Evolutionary conservation across 2,113 vertebrate species (phyloP).

Genomic region (Dicrurus megarhynchus): DNA sequence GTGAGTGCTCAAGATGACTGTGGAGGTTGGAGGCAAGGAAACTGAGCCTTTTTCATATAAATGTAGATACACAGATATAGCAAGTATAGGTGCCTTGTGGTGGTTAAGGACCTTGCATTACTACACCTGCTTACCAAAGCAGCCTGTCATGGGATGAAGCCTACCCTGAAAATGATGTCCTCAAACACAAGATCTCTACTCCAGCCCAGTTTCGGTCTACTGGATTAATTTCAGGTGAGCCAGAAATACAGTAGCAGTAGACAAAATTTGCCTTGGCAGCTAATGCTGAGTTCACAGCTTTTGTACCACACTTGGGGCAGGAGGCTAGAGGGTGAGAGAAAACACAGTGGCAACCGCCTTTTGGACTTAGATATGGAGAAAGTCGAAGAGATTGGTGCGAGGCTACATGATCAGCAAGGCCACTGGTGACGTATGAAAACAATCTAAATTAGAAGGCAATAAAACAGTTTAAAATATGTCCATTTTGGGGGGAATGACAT

Average conservation of each 20-base stretch:
- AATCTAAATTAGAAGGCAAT: background rate
- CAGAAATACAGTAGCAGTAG: background rate
- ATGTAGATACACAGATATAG: background rate
- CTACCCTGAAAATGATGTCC: background rate
- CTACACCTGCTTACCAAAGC: background rate
- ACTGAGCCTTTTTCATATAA: background rate
- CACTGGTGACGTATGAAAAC: background rate
- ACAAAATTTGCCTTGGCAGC: background rate
- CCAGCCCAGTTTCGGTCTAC: background rate
- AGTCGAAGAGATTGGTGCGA: background rate
- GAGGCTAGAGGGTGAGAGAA: background rate
- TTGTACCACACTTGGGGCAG: background rate
- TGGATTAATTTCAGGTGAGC: background rate
- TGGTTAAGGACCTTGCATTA: background rate
- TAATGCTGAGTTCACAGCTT: background rate
- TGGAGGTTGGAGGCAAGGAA: background rate
- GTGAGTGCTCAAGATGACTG: background rate
- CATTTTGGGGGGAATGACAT: background rate
- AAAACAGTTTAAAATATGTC: background rate
- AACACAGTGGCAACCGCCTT: background rate
- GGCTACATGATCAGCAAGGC: background rate
- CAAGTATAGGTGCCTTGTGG: background rate
- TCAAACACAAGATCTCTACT: accelerated
- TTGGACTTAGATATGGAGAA: background rate
- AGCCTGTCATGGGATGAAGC: background rate